Percentiles rank a stretch among this genome's conserved stretches.
These are phyloP conservation scores for Holocentrus rufus DNA, from an alignment of 2,797 vertebrate genomes.

Conservation along the genomic window DNA sequence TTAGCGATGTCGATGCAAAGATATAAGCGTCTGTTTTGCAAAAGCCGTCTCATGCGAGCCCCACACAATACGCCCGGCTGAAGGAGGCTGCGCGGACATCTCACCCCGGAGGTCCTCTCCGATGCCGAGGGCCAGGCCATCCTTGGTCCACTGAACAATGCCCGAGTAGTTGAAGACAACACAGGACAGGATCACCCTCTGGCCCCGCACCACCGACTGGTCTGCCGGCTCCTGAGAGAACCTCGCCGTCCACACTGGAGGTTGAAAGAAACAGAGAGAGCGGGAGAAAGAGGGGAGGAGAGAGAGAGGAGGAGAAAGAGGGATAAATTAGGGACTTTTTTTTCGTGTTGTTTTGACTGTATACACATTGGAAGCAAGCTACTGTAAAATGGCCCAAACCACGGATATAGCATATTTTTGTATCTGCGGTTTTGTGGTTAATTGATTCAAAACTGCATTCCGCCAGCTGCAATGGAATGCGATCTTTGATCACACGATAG, in stretches of 20 bases:
- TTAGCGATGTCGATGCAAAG: constrained; percentile 41
- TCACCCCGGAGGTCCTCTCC: constrained; percentile 92
- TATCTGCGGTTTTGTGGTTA: constrained; percentile 46
- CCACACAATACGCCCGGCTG: constrained; percentile 20
- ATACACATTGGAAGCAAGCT: not conserved
- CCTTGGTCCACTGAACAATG: constrained; percentile 98
- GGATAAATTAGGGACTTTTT: constrained; percentile 43
- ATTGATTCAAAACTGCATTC: constrained; percentile 57
- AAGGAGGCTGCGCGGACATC: constrained; percentile 52
- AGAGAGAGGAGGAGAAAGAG: not conserved
- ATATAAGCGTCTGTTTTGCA: constrained; percentile 53
- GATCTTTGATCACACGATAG: constrained; percentile 59
- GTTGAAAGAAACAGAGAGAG: constrained; percentile 12
- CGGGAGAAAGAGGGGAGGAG: not conserved
- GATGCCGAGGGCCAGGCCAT: constrained; percentile 93
- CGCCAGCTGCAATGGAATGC: constrained; percentile 36
- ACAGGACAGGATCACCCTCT: constrained; percentile 89
- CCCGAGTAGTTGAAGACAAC: constrained; percentile 96
- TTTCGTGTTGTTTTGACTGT: constrained; percentile 20
- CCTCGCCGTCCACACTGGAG: constrained; percentile 83
- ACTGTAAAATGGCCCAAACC: constrained; percentile 20
- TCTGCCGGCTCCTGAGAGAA: constrained; percentile 96
- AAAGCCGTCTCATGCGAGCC: constrained; percentile 35
- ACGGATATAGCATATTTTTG: constrained; percentile 8
- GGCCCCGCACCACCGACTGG: constrained; percentile 93